These are phyloP conservation scores for Sinopyrophorus schimmeli DNA, from an alignment of 2,888 invertebrate genomes.

Conservation along the genomic window DNA sequence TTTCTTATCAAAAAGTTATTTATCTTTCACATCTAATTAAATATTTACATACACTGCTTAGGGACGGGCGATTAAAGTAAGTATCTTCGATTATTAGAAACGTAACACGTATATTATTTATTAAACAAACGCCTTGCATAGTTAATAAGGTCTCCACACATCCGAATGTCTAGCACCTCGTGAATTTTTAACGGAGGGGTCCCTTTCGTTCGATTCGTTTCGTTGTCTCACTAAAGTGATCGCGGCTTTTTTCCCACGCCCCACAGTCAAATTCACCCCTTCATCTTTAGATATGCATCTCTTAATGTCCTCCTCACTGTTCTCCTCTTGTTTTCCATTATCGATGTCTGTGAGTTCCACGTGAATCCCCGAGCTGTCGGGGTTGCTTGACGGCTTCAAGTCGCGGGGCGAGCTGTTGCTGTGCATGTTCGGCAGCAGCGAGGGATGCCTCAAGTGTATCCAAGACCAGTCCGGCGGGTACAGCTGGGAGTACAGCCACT, in stretches of 20 bases:
- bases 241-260: slow-evolving; percentile 48
- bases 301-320: slow-evolving; percentile 24
- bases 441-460: slow-evolving; percentile 59
- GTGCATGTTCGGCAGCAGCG: slow-evolving; percentile 34
- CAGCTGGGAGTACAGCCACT: slow-evolving; percentile 78
- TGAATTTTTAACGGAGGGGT: slow-evolving; percentile 46
- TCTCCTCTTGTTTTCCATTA: slow-evolving; percentile 37
- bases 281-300: slow-evolving; percentile 39
- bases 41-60: slow-evolving; percentile 28
- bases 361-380: slow-evolving; percentile 39
- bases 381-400: slow-evolving; percentile 34
- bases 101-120: slow-evolving; percentile 2
- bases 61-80: slow-evolving; percentile 24
- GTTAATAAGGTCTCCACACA: slow-evolving; percentile 77
- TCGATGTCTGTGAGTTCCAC: slow-evolving; percentile 28
- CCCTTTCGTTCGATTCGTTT: slow-evolving; percentile 43
- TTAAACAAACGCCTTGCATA: neutral
- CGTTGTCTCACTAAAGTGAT: slow-evolving; percentile 53
- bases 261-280: slow-evolving; percentile 51
- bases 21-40: slow-evolving; percentile 11
- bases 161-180: slow-evolving; percentile 63
- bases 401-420: slow-evolving; percentile 40
- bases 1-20: too few relatives aligned
- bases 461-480: slow-evolving; percentile 74
- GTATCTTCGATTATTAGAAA: too few relatives aligned